These are phyloP conservation scores for Eueides isabella DNA, from an alignment of 1,140 invertebrate species.

Conservation along the genomic window DNA sequence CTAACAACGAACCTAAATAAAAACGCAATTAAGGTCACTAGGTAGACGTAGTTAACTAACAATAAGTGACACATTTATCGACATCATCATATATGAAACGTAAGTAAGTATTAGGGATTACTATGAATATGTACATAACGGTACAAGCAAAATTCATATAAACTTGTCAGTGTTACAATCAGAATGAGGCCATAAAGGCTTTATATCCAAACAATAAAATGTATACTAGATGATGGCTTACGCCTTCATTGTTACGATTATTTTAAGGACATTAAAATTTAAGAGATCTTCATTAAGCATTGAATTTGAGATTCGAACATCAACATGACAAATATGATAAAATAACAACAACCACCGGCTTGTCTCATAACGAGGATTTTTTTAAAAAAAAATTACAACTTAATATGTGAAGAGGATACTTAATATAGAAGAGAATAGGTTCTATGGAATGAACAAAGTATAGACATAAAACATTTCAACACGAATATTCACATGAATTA, in stretches of 20 bases:
- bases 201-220: slow-evolving; percentile 78
- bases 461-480: neutral
- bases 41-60: neutral
- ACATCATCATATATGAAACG: slow-evolving; percentile 17
- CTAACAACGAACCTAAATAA: slow-evolving; percentile 6
- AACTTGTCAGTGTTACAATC: slow-evolving; percentile 73
- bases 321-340: neutral
- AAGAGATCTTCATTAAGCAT: slow-evolving; percentile 52
- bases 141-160: slow-evolving; percentile 58
- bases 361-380: too few species aligned
- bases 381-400: too few species aligned
- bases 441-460: too few species aligned
- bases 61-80: neutral
- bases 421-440: too few species aligned
- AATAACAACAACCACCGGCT: neutral
- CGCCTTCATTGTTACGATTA: slow-evolving; percentile 66
- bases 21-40: neutral
- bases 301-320: slow-evolving; percentile 16
- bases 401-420: too few species aligned
- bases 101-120: slow-evolving; percentile 20
- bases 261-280: slow-evolving; percentile 73
- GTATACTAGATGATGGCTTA: slow-evolving; percentile 69
- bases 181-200: slow-evolving; percentile 69
- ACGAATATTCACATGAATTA: neutral
- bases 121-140: slow-evolving; percentile 49